Evolutionary conservation across 2,888 invertebrate genomes (phyloP), one percentile per base, ranked within the genome.

Genomic region (Pemphredon lugubris): DNA sequence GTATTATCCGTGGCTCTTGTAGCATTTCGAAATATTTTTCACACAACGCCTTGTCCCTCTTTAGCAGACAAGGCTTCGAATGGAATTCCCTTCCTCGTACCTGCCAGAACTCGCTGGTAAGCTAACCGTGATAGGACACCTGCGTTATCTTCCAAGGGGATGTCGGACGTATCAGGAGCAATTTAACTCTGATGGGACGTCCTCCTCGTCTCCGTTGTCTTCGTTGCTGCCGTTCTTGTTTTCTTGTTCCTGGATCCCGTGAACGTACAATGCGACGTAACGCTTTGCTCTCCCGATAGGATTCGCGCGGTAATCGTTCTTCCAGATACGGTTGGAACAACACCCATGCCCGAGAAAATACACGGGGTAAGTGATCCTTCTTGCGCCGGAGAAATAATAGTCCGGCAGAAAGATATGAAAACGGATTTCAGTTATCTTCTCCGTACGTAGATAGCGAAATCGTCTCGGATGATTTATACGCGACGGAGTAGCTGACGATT

Each of bases 281-380:
- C 20, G 4, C 45, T 13, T 13, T 5, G 20, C n/a, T 14, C 20
- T 37, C 11, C 13, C 39, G 30, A 47, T 47, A 59, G 44, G 26
- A 39, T 66, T 59, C 45, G 45, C 39, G 26, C 14, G 37, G 50
- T 37, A 53, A 59, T 66, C 53, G 23, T 53, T 39, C 21, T 30
- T 45, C 13, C 23, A 20, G 18, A 44, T 16, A 51, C 26, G 26
- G 7, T 9, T 34, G 23, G 18, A 26, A 42, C 7, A n/a, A 14
- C 34, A 7, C 7, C 34, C 34, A 2, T 2, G 34, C 11, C 34
- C n/a, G 34, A n/a, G 34, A 30, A 30, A 30, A 30, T 7, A 30
- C 30, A 4, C 11, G 11, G 39, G 14, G 11, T 39, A 7, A 39
- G 39, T n/a, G 39, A 39, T 39, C n/a, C 6, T 39, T n/a, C 39